A percentile compares a stretch with the other conserved stretches of the same genome.
Conservation (phyloP, 2,888 invertebrate species). For the Teleiodes luculella region DNA sequence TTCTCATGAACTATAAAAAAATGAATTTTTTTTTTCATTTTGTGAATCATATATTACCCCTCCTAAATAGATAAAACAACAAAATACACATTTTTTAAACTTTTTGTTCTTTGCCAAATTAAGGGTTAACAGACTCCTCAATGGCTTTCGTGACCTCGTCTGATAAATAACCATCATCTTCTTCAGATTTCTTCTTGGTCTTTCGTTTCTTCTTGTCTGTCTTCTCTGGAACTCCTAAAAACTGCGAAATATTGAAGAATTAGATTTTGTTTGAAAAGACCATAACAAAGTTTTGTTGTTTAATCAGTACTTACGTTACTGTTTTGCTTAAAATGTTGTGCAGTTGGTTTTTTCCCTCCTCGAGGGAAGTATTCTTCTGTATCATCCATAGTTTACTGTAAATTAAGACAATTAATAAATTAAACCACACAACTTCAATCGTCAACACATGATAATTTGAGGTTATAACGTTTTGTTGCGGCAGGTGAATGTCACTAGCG, state of each 20-base stretch:
- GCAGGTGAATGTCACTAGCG: conserved; percentile 15
- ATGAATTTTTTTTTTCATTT: no score
- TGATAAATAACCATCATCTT: conserved; percentile 68
- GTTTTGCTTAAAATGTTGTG: conserved; percentile 63
- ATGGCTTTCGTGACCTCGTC: conserved; percentile 53
- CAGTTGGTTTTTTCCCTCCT: conserved; percentile 72
- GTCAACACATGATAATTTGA: conserved; percentile 38
- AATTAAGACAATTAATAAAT: conserved; percentile 16
- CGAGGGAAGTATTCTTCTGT: conserved; percentile 78
- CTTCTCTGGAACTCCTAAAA: conserved; percentile 63
- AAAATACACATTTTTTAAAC: no score
- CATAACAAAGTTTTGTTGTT: not conserved
- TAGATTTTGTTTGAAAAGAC: not conserved
- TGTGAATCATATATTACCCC: no score
- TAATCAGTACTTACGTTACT: conserved; percentile 51
- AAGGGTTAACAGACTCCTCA: no score
- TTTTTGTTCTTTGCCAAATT: no score
- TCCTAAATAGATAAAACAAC: no score
- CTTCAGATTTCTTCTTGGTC: conserved; percentile 53
- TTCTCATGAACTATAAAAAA: no score
- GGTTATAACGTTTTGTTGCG: conserved; percentile 39
- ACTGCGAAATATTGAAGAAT: conserved; percentile 35
- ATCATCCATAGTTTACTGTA: conserved; percentile 45
- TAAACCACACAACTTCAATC: conserved; percentile 22
- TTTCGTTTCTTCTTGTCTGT: conserved; percentile 61